Percentiles rank a stretch among this genome's conserved stretches.
Evolutionary conservation across 2,797 vertebrate species (phyloP).

Genomic region (Sebastes itinus): DNA sequence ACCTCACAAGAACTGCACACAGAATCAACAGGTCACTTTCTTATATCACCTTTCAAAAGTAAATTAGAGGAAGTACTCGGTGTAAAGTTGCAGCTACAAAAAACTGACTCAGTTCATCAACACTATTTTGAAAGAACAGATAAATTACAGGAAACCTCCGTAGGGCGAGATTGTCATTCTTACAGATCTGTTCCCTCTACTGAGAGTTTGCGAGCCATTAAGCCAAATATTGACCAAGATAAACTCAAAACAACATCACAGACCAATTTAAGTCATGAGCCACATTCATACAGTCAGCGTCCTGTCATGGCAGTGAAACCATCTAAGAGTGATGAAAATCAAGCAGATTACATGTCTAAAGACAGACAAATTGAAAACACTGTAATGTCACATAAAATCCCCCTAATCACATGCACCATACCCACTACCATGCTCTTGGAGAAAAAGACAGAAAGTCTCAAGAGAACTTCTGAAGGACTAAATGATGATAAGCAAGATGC

Average conservation of each 20-base stretch:
- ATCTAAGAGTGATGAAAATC: conserved; percentile 57
- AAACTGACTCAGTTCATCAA: not conserved
- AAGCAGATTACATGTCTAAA: not conserved
- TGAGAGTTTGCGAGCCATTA: conserved; percentile 8
- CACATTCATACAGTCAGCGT: conserved; percentile 6
- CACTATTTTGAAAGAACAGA: conserved; percentile 7
- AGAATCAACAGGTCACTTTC: conserved; percentile 9
- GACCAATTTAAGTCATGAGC: conserved; percentile 20
- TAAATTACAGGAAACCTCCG: not conserved
- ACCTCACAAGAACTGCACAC: conserved; percentile 1
- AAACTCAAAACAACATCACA: conserved; percentile 10
- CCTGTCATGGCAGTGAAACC: conserved; percentile 65
- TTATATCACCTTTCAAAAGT: conserved; percentile 24
- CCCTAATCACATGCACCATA: not conserved
- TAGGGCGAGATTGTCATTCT: not conserved
- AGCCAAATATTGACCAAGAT: conserved; percentile 13
- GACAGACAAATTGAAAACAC: conserved; percentile 12
- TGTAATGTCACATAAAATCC: not conserved
- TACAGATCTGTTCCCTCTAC: not conserved
- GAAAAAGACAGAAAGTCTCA: conserved; percentile 25
- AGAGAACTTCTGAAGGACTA: conserved; percentile 1
- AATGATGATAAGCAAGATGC: not conserved
- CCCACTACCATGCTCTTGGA: not conserved
- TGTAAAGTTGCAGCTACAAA: conserved; percentile 18
- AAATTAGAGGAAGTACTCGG: conserved; percentile 28